phyloP scores from a whole-genome alignment of 2,113 vertebrate species.

The Indri indri region DNA sequence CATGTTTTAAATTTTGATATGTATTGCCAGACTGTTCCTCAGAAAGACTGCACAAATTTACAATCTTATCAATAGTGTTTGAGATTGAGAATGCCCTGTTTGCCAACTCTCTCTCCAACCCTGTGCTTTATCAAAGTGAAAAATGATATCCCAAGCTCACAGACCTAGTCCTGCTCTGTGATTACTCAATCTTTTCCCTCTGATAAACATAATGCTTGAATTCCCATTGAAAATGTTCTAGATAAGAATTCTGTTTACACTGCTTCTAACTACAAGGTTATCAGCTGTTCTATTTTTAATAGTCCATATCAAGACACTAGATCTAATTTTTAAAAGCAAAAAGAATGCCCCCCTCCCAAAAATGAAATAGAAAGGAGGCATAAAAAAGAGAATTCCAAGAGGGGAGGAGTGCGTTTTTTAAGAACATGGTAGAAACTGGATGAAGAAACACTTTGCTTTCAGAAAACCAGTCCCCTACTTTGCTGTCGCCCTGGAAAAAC shows the following conservation, averaged over 20 bases:
- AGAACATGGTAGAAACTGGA: background rate
- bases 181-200: background rate
- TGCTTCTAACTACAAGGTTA: background rate
- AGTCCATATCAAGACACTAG: background rate
- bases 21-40: background rate
- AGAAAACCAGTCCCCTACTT: background rate
- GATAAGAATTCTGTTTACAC: background rate
- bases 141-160: background rate
- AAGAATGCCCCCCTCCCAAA: background rate
- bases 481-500: background rate
- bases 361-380: background rate
- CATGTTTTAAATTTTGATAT: background rate
- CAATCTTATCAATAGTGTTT: background rate
- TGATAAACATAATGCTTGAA: background rate
- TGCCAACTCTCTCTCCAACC: background rate
- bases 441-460: background rate
- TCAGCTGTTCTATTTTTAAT: background rate
- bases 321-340: background rate
- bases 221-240: constrained; percentile 12
- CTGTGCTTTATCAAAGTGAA: background rate
- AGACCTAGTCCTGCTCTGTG: background rate
- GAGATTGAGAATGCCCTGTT: background rate
- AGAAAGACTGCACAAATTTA: background rate
- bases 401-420: background rate
- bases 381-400: background rate